Conservation (phyloP, 2,113 vertebrate genomes). For the Ceuthmochares aereus region DNA sequence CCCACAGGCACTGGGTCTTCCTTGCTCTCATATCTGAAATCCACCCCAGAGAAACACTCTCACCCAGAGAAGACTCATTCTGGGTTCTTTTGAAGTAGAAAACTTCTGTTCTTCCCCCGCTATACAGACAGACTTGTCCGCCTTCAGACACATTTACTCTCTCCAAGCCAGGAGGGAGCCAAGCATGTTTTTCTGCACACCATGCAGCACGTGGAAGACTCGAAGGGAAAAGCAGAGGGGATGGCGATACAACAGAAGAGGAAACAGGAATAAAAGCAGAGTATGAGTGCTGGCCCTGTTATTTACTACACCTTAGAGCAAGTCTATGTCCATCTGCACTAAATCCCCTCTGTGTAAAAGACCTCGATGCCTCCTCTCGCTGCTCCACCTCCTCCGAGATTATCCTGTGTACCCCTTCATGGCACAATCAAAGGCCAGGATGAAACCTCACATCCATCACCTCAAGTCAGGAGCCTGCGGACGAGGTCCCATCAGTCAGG, state of each 20-base stretch:
- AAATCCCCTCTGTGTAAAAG: neutral
- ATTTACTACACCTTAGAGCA: neutral
- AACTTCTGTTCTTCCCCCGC: neutral
- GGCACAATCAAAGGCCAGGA: neutral
- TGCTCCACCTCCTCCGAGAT: neutral
- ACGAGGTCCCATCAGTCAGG: neutral
- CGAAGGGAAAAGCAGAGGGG: neutral
- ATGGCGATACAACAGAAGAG: neutral
- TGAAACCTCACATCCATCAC: rapidly evolving
- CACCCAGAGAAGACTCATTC: neutral
- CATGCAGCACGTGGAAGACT: neutral
- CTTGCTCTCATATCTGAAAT: neutral
- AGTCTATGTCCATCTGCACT: rapidly evolving
- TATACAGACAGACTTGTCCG: neutral
- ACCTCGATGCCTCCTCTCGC: neutral
- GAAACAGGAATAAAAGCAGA: neutral
- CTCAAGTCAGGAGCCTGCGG: neutral
- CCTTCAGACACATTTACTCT: neutral
- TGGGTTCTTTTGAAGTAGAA: neutral
- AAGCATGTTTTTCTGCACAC: neutral
- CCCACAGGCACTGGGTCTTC: neutral
- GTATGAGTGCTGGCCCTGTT: neutral
- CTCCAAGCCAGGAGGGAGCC: neutral
- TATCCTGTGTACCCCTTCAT: neutral
- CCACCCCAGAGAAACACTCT: neutral